phyloP scores from a whole-genome alignment of 2,113 vertebrate species.

The Rattus rattus region DNA sequence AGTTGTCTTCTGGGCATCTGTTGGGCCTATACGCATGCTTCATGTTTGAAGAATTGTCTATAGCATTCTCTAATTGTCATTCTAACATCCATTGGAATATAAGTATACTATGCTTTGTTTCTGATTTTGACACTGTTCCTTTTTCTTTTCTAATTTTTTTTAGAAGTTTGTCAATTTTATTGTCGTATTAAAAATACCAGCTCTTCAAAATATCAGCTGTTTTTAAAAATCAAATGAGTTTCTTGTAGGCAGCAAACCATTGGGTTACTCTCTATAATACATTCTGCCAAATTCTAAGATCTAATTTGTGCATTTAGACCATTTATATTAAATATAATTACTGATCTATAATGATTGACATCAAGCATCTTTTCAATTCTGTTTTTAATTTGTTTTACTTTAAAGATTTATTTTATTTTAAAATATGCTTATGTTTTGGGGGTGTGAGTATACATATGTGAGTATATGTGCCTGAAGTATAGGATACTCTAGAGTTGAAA shows the following conservation, averaged over 20 bases:
- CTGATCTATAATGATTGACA: not conserved
- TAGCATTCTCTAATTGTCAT: not conserved
- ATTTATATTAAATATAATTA: slow-evolving; percentile 9
- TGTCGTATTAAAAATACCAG: not conserved
- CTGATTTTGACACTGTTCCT: not conserved
- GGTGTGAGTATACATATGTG: not conserved
- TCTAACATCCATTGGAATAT: not conserved
- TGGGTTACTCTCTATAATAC: not conserved
- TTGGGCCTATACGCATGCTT: not conserved
- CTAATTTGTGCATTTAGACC: not conserved
- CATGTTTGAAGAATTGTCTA: not conserved
- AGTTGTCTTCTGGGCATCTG: not conserved
- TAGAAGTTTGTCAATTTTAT: not conserved
- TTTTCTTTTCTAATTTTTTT: not conserved
- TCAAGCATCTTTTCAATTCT: not conserved
- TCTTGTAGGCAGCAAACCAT: not conserved
- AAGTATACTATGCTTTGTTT: not conserved
- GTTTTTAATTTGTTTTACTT: not conserved
- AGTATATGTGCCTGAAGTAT: not conserved
- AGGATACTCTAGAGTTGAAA: not conserved
- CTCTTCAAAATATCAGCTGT: not conserved
- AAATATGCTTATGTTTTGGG: not conserved
- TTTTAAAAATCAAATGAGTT: not conserved
- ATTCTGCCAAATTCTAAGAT: not conserved
- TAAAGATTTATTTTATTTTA: not conserved